phyloP scores from a whole-genome alignment of 2,888 invertebrate species.

The Eilema caniola region DNA sequence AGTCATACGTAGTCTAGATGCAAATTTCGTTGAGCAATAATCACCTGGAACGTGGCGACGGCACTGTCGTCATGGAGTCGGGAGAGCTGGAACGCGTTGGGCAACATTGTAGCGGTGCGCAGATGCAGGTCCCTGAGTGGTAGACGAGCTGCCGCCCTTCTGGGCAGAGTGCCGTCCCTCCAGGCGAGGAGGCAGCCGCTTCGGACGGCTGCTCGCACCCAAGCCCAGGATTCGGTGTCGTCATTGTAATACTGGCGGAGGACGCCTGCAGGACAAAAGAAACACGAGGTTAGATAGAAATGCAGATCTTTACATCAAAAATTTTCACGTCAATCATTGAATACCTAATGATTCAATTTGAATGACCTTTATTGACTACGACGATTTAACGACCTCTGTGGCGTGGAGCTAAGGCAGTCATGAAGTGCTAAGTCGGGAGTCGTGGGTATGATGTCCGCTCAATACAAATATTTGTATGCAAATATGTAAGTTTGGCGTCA shows the following conservation, averaged over 20 bases:
- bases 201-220: conserved; percentile 81
- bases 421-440: no score
- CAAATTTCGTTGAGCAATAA: background rate
- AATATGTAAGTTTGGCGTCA: no score
- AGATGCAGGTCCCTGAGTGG: conserved; percentile 78
- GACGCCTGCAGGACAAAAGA: conserved; percentile 66
- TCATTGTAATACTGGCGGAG: conserved; percentile 82
- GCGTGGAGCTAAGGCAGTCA: no score
- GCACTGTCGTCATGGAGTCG: conserved; percentile 79
- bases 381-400: no score
- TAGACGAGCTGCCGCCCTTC: conserved; percentile 75
- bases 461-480: no score
- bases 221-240: conserved; percentile 74
- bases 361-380: no score
- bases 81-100: conserved; percentile 82
- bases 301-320: background rate
- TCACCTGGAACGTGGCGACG: conserved; percentile 84
- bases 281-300: background rate
- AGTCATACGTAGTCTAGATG: no score
- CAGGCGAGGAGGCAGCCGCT: conserved; percentile 79
- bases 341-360: no score
- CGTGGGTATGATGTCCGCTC: no score
- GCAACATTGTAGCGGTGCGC: conserved; percentile 71
- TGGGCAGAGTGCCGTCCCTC: conserved; percentile 82
- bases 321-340: background rate